Evolutionary conservation across 2,888 invertebrate species (phyloP).

Genomic region (Hypselothyrea guttata): DNA sequence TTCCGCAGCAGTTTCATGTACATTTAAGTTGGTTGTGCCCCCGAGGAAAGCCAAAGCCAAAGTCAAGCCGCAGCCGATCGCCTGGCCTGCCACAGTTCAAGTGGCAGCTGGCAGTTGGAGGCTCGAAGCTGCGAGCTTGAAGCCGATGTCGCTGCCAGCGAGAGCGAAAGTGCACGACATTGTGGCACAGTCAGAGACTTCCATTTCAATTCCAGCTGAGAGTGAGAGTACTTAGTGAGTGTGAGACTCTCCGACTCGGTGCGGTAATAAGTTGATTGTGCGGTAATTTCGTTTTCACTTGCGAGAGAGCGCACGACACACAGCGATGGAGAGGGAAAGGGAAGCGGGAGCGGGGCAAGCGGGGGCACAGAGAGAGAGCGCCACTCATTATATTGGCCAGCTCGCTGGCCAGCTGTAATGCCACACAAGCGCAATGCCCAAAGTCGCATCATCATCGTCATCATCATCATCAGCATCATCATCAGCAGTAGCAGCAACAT

Average conservation of each 20-base stretch:
- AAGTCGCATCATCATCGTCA: constrained; percentile 61
- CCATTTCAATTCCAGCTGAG: constrained; percentile 1
- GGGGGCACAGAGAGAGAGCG: constrained; percentile 2
- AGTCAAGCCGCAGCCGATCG: constrained; percentile 53
- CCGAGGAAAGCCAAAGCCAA: constrained; percentile 38
- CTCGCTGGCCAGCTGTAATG: constrained; percentile 49
- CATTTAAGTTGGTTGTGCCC: constrained; percentile 20
- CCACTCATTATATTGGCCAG: constrained; percentile 71
- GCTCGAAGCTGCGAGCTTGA: constrained; percentile 21
- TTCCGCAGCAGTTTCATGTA: constrained; percentile 30
- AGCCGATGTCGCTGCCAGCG: constrained; percentile 47
- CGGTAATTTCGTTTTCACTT: constrained; percentile 79
- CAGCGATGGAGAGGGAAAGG: constrained; percentile 41
- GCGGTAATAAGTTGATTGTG: constrained; percentile 80
- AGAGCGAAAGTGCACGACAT: constrained; percentile 79
- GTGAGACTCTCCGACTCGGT: constrained; percentile 41
- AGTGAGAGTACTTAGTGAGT: constrained; percentile 23
- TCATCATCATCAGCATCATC: constrained; percentile 52
- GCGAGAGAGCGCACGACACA: constrained; percentile 63
- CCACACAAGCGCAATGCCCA: constrained; percentile 54
- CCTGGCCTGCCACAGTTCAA: constrained; percentile 64
- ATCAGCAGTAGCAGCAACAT: constrained; percentile 14
- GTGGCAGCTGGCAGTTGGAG: constrained; percentile 29
- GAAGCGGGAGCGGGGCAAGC: background rate
- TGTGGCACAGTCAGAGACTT: constrained; percentile 24